Conservation (phyloP, 2,888 invertebrate genomes). For the Lycocerus yunnanus region DNA sequence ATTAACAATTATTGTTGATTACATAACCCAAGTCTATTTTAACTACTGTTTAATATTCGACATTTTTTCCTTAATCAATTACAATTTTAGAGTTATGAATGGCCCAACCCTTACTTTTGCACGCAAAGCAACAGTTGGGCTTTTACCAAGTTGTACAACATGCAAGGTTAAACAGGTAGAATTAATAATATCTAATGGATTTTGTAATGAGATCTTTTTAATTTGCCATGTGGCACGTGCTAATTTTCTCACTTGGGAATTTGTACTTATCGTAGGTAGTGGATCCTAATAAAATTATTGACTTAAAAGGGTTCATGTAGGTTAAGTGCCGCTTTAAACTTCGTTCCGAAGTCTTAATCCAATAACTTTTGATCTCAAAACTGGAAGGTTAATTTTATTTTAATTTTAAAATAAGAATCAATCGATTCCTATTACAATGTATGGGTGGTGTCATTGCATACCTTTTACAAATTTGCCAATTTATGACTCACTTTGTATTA, state of each 20-base stretch:
- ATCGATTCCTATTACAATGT: not conserved
- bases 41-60: not conserved
- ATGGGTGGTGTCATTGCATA: not conserved
- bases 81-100: slow-evolving; percentile 9
- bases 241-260: not conserved
- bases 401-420: not conserved
- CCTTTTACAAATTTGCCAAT: not conserved
- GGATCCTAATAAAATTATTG: not conserved
- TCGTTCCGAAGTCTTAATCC: not conserved
- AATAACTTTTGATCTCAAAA: not conserved
- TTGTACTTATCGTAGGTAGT: not conserved
- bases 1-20: not conserved
- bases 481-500: not conserved
- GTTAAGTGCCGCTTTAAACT: not conserved
- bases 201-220: not conserved
- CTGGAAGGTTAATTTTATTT: not conserved
- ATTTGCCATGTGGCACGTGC: not conserved
- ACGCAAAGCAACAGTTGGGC: slow-evolving; percentile 33
- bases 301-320: not conserved
- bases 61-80: slow-evolving; percentile 18
- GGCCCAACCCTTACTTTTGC: slow-evolving; percentile 21
- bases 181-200: not conserved
- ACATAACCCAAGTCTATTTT: not conserved
- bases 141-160: slow-evolving; percentile 28
- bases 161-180: slow-evolving; percentile 27